A percentile compares a stretch with the other conserved stretches of the same genome.
Evolutionary conservation across 2,888 invertebrate genomes (phyloP).

Genomic region (Trichacis sp.): DNA sequence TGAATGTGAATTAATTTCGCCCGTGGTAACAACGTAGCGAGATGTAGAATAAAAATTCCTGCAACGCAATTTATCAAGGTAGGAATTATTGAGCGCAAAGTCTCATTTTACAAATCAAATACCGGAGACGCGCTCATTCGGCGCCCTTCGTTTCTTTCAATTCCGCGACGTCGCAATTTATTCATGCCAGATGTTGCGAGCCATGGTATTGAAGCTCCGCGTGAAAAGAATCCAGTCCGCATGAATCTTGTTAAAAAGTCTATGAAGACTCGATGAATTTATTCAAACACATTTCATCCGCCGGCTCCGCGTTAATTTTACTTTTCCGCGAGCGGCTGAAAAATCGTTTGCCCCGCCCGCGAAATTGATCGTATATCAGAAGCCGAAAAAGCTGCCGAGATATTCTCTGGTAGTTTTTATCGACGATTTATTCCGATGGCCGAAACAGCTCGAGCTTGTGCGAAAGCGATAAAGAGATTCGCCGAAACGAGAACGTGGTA

Average conservation of each 20-base stretch:
- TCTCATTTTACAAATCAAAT: not conserved
- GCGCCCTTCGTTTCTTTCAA: conserved; percentile 34
- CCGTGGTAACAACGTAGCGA: no score
- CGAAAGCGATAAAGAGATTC: no score
- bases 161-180: conserved; percentile 35
- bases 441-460: no score
- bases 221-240: conserved; percentile 29
- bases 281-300: conserved; percentile 8
- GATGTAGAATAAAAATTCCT: not conserved
- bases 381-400: no score
- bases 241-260: conserved; percentile 37
- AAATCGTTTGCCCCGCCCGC: no score
- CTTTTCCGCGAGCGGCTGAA: no score
- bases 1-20: not conserved
- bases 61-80: no score
- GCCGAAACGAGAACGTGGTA: no score
- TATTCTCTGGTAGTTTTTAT: no score
- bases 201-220: conserved; percentile 24
- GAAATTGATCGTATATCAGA: no score
- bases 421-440: no score
- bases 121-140: conserved; percentile 30
- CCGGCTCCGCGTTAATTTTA: conserved; percentile 9
- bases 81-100: not conserved
- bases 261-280: conserved; percentile 31
- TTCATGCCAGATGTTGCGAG: conserved; percentile 36